Evolutionary conservation across 2,888 invertebrate genomes (phyloP).

Genomic region (Tetramorium bicarinatum): DNA sequence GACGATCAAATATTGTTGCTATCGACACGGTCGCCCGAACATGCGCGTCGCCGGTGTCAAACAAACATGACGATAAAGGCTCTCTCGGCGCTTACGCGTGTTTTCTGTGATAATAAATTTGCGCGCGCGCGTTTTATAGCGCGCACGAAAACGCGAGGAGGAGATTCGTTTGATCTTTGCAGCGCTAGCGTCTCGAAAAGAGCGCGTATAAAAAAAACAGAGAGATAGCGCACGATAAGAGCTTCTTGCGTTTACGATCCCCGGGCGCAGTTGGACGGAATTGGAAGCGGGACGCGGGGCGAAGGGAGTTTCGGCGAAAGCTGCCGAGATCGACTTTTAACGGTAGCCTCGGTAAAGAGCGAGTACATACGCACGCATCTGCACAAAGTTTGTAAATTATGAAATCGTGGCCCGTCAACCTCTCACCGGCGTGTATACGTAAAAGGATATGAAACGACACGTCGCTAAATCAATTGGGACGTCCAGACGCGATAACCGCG

Average conservation of each 20-base stretch:
- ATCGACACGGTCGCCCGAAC: conserved; percentile 19
- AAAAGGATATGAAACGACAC: conserved; percentile 5
- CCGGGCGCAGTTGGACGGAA: not conserved
- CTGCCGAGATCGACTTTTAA: conserved; percentile 1
- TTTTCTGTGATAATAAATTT: conserved; percentile 45
- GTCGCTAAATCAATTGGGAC: conserved; percentile 7
- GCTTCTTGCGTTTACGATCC: conserved; percentile 36
- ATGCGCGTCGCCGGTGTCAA: conserved; percentile 4
- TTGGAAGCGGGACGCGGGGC: not conserved
- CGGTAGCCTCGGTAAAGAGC: conserved; percentile 15
- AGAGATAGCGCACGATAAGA: conserved; percentile 54
- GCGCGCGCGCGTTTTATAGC: conserved; percentile 1
- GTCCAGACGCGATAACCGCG: conserved; percentile 8
- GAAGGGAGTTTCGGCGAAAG: not conserved
- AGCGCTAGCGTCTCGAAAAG: not conserved
- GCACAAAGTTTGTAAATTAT: conserved; percentile 16
- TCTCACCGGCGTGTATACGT: not conserved
- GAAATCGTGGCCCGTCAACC: not conserved
- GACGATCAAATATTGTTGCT: conserved; percentile 29
- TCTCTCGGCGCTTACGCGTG: not conserved
- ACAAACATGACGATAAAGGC: conserved; percentile 23
- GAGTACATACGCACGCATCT: not conserved
- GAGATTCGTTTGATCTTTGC: conserved; percentile 44
- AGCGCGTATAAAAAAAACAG: conserved; percentile 10
- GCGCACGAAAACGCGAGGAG: not conserved